Evolutionary conservation across 2,888 invertebrate species (phyloP).

Genomic region (Leptopterna dolabrata): DNA sequence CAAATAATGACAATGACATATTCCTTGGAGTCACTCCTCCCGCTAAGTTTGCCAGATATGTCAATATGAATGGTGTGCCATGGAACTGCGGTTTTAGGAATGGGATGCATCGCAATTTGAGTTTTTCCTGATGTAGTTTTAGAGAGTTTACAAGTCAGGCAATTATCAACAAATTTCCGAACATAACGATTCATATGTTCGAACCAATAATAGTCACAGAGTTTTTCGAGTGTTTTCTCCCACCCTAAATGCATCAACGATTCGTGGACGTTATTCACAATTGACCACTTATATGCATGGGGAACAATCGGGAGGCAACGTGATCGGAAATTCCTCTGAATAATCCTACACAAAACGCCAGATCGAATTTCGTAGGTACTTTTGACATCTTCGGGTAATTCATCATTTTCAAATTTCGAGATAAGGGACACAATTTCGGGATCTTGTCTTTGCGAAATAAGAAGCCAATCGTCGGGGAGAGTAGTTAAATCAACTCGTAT

Average conservation of each 20-base stretch:
- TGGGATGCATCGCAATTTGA: constrained; percentile 14
- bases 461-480: constrained; percentile 22
- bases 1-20: constrained; percentile 10
- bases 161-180: background rate
- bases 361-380: constrained; percentile 55
- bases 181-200: background rate
- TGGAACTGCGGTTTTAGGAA: constrained; percentile 54
- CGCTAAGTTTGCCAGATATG: constrained; percentile 37
- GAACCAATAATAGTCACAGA: background rate
- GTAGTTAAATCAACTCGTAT: background rate
- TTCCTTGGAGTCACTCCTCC: constrained; percentile 1
- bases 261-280: background rate
- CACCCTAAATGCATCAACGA: background rate
- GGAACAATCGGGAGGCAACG: constrained; percentile 24
- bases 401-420: no score
- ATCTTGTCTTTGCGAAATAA: constrained; percentile 7
- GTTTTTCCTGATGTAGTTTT: constrained; percentile 20
- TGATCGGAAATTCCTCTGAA: constrained; percentile 60
- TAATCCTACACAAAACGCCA: constrained; percentile 56
- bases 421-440: background rate
- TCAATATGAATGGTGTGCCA: constrained; percentile 20
- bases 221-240: background rate
- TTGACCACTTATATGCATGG: constrained; percentile 62
- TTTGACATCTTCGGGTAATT: background rate
- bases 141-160: background rate